Evolutionary conservation across 2,888 invertebrate species (phyloP), one percentile per base, ranked within the genome.

Genomic region (Cheilosia vulpina): DNA sequence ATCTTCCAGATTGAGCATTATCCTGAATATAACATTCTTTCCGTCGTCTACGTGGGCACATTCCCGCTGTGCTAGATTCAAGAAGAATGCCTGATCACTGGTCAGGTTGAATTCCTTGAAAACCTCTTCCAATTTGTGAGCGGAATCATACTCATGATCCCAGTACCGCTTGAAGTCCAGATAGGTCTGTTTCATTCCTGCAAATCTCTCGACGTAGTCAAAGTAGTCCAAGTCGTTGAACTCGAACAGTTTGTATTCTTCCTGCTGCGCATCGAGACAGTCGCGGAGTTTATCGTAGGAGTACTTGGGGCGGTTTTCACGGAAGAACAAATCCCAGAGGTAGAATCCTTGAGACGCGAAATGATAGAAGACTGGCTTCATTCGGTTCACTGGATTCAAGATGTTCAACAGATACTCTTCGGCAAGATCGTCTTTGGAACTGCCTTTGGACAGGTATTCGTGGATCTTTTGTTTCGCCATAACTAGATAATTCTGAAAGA

Each of bases 161-260:
- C 87, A 87, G 58, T 58, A 73, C 0, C 55, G 38, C 38, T 69
- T 77, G 53, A 52, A 87, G 60, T 82, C 77, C 7, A 69, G 24
- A 21, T 78, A 69, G 9, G 82, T 73, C 52, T 87, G 87, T 31
- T 82, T 82, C 68, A 78, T 58, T 0, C 78, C 87, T 2, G 82
- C 77, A 34, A 87, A 87, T 0, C 69, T 34, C 15, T 87, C 87
- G 2, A 82, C 87, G 41, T 87, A 87, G 7, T 82, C 72, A 31
- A 87, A 82, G 62, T 82, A 82, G 58, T 87, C 82, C 21, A 87
- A 52, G 43, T 82, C 87, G 53, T 73, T 87, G 58, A 87, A 69
- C 21, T 82, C 82, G 27, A 78, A 87, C 5, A 87, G 58, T 9
- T 77, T 77, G 55, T 87, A 87, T 24, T 73, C 82, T 19, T 87